Evolutionary conservation across 2,888 invertebrate species (phyloP).

Genomic region (Ditula angustiorana): DNA sequence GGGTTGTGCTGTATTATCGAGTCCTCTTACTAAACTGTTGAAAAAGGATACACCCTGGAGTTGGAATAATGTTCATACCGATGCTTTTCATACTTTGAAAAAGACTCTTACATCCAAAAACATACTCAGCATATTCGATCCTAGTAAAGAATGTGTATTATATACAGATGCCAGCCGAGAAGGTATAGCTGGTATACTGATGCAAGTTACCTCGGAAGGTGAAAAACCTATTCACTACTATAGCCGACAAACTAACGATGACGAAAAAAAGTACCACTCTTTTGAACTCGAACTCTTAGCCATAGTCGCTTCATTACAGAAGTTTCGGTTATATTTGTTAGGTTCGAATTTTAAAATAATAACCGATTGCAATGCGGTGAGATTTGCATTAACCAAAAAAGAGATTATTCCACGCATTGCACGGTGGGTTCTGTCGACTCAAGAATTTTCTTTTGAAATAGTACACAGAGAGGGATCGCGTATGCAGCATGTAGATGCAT

Average conservation of each 20-base stretch:
- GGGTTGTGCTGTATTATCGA: slow-evolving; percentile 46
- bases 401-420: slow-evolving; percentile 51
- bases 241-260: slow-evolving; percentile 44
- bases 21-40: slow-evolving; percentile 45
- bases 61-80: slow-evolving; percentile 43
- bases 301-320: slow-evolving; percentile 28
- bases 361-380: slow-evolving; percentile 53
- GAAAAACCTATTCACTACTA: slow-evolving; percentile 39
- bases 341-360: slow-evolving; percentile 42
- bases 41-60: slow-evolving; percentile 46
- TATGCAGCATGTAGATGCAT: slow-evolving; percentile 31
- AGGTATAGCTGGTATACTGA: slow-evolving; percentile 36
- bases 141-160: slow-evolving; percentile 7
- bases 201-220: slow-evolving; percentile 30
- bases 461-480: slow-evolving; percentile 21
- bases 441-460: slow-evolving; percentile 54
- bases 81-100: slow-evolving; percentile 21
- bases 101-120: slow-evolving; percentile 6
- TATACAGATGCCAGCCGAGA: slow-evolving; percentile 41
- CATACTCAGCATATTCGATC: slow-evolving; percentile 32
- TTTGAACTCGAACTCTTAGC: slow-evolving; percentile 41
- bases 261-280: slow-evolving; percentile 41
- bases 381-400: slow-evolving; percentile 47
- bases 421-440: slow-evolving; percentile 52
- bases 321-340: slow-evolving; percentile 47